Conservation (phyloP, 2,113 vertebrate species). For the Pseudois nayaur region DNA sequence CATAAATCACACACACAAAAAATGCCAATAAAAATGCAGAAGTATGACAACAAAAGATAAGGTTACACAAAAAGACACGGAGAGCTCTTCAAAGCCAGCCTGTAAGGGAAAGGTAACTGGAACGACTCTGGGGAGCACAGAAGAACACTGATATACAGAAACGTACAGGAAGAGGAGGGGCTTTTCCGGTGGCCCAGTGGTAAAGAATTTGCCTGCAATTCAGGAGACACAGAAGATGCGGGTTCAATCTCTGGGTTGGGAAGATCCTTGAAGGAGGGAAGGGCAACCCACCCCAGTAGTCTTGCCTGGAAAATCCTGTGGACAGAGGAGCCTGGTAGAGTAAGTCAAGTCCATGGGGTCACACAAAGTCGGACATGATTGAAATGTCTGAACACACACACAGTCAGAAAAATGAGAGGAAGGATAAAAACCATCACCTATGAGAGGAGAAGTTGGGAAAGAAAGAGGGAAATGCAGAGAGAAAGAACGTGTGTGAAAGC, state of each 20-base stretch:
- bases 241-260: background rate
- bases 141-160: background rate
- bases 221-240: accelerated
- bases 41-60: background rate
- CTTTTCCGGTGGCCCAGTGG: background rate
- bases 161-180: background rate
- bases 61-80: background rate
- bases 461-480: too few species aligned
- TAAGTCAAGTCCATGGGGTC: background rate
- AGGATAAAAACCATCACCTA: background rate
- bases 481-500: background rate
- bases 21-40: background rate
- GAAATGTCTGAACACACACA: background rate
- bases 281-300: background rate
- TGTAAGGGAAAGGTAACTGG: background rate
- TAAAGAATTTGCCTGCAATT: background rate
- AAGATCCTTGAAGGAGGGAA: background rate
- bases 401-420: background rate
- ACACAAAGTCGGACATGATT: background rate
- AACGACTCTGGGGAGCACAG: background rate
- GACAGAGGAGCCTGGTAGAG: background rate
- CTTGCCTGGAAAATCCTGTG: background rate
- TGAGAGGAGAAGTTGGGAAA: background rate
- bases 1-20: background rate
- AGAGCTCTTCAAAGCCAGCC: background rate